phyloP scores from a whole-genome alignment of 2,888 invertebrate species.

The Tenthredo scrophulariae region DNA sequence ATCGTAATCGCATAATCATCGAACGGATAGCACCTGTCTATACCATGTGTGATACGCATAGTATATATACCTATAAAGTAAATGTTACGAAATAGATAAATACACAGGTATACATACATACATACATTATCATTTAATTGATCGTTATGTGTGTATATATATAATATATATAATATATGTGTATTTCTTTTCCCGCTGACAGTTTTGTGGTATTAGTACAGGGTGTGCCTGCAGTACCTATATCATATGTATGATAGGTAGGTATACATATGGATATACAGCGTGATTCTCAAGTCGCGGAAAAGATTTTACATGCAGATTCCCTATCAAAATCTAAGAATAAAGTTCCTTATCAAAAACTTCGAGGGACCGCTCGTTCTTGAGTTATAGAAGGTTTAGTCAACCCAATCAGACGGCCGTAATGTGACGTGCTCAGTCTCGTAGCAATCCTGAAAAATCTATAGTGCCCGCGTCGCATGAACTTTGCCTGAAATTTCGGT shows the following conservation, averaged over 20 bases:
- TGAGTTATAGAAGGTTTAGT: too few relatives aligned
- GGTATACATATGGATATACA: background rate
- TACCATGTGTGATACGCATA: background rate
- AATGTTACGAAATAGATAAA: slow-evolving; percentile 18
- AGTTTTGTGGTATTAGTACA: background rate
- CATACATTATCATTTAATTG: background rate
- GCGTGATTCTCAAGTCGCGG: too few relatives aligned
- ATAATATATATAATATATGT: background rate
- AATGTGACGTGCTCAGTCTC: too few relatives aligned
- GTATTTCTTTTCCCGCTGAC: background rate
- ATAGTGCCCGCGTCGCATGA: too few relatives aligned
- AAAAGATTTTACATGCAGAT: too few relatives aligned
- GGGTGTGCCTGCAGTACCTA: background rate
- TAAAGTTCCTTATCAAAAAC: too few relatives aligned
- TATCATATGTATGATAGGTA: background rate
- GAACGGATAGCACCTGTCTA: background rate
- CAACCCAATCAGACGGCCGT: too few relatives aligned
- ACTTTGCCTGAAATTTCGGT: too few relatives aligned
- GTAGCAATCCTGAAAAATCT: too few relatives aligned
- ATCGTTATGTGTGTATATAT: background rate
- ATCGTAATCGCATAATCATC: background rate
- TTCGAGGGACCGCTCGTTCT: too few relatives aligned
- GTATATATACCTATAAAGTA: background rate
- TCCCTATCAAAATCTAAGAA: too few relatives aligned
- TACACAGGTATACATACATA: background rate